Evolutionary conservation across 53 echinoderm and acorn worm genomes (phyloP).

Genomic region (Patiria pectinifera): DNA sequence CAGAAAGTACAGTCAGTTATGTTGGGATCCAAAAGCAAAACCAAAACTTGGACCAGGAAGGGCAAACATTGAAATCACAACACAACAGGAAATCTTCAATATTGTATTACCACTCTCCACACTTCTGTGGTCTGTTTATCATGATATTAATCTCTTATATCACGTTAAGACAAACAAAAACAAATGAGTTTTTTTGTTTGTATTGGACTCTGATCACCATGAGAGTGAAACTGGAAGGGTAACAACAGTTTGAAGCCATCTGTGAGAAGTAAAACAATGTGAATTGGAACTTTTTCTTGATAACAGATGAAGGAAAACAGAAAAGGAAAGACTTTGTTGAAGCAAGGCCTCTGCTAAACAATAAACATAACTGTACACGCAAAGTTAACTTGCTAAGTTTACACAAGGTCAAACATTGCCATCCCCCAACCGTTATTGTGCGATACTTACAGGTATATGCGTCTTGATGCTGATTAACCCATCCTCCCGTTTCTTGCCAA

Average conservation of each 20-base stretch:
- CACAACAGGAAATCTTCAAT: not conserved
- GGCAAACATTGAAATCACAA: not conserved
- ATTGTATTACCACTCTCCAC: not conserved
- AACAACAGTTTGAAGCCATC: not conserved
- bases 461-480: conserved; percentile 92
- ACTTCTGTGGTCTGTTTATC: not conserved
- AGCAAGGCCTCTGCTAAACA: too few relatives aligned
- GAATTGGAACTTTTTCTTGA: too few relatives aligned
- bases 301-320: too few relatives aligned
- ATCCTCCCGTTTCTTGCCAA: conserved; percentile 94
- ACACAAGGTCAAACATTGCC: too few relatives aligned
- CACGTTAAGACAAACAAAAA: not conserved
- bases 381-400: too few relatives aligned
- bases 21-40: not conserved
- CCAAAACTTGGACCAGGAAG: conserved; percentile 29
- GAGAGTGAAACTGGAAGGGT: not conserved
- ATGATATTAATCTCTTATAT: not conserved
- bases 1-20: too few relatives aligned
- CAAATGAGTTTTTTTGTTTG: not conserved
- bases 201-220: not conserved
- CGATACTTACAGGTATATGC: conserved; percentile 77
- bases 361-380: too few relatives aligned
- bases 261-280: too few relatives aligned
- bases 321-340: too few relatives aligned
- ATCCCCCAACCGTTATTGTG: not conserved